Evolutionary conservation across 2,113 vertebrate species (phyloP), one percentile per base, ranked within the genome.

Genomic region (Oophaga pumilio): DNA sequence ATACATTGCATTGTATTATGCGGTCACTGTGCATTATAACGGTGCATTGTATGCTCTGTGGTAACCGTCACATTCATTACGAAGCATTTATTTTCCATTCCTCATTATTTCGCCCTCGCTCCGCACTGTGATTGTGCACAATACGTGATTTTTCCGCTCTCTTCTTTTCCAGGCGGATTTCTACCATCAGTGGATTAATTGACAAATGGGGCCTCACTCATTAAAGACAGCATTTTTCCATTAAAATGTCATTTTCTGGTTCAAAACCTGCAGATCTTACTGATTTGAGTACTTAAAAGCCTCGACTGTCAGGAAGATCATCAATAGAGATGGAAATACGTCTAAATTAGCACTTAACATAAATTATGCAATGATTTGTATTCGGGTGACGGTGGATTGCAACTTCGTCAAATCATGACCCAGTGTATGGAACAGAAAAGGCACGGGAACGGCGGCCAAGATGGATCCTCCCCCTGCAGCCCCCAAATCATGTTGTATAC

Each of bases 221-320:
- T 78, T 86, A 52, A 78, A 86, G 85, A 68, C 74, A 56, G 85
- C 15, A 52, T 53, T 76, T 68, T 79, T 86, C 74, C 74, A 86
- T 86, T 86, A 86, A 86, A 86, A 79, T 86, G 85, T 86, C 85
- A 86, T 78, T 78, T 78, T 76, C 59, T 77, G 85, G 76, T 86
- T 76, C 85, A 86, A 52, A 79, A 66, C 73, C 85, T 78, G 74
- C 85, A 86, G 77, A 86, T 86, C 76, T 86, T 33, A 28, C 85
- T 86, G 85, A 86, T 86, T 68, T 86, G 60, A 64, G 74, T 68
- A 86, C 43, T 86, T 78, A 85, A 62, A 86, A 76, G 85, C 76
- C 20, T 50, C 62, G 49, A 33, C 74, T 86, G 85, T 86, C 60
- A 86, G 74, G 60, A 22, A 71, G 57, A 78, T 86, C 85, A 69